Base-by-base conservation (phyloP, 2,113 vertebrate genomes). In the Sinocyclocheilus rhinocerous region DNA sequence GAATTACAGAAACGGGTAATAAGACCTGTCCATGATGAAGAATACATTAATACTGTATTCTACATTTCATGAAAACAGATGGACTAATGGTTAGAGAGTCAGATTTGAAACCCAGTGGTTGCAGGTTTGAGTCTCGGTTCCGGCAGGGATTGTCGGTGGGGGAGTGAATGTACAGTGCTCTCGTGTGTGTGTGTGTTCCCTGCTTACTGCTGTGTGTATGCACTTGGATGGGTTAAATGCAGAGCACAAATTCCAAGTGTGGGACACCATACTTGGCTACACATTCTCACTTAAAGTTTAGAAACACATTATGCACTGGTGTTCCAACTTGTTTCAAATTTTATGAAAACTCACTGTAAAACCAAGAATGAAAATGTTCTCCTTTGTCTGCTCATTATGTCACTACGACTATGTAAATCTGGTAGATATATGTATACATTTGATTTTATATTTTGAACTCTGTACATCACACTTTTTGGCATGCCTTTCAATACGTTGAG, bases 341-440 rank as follows among this genome's bases (percentile, higher is more conserved):
- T 48, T 63, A 55, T 50, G 15, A 20, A 63, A 65, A 26, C 7
- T 36, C 73, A 33, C 13, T 24, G 50, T 72, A 18, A 48, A 55
- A 13, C 81, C 33, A 72, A 50, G 3, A 59, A n/a, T 24, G 33
- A 52, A 16, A 59, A n/a, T 18, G 33, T 24, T 76, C 45, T 36
- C 36, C 36, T 76, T 52, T 42, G 33, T 26, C 6, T 18, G 52
- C 57, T 20, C 12, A 52, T 73, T 84, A 39, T 57, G 42, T 76
- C 8, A 63, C n/a, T 65, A 22, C 15, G 13, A 9, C 22, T 76
- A 29, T 83, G 65, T 75, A 61, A 33, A 50, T 22, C 13, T 84
- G 8, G 16, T 72, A 26, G 52, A 59, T 84, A 57, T 73, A 36
- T 39, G 39, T 73, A 75, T 84, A 84, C 57, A 73, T 57, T 33